Base-by-base conservation (phyloP, 92 coral and sea anemone genomes). In the Umimayanthus kanabou region DNA sequence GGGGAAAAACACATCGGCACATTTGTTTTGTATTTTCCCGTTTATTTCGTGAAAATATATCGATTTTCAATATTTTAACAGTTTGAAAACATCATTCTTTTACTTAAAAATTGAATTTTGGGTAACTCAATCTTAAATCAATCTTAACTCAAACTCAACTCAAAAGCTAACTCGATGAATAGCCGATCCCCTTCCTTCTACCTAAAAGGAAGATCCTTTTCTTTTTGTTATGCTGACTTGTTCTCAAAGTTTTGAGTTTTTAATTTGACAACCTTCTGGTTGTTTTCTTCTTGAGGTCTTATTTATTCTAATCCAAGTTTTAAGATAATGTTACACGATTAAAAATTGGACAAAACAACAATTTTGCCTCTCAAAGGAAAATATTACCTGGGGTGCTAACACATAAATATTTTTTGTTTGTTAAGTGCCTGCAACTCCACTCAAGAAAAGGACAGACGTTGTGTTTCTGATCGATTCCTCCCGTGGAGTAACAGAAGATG, bases 401-500 rank as follows among this genome's bases (percentile, higher is more conserved):
- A 39, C 28, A 22, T 11, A 43, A 80, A 16, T 64, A 25, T 30
- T 4, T 37, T 37, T 28, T 61, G 61, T 58, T 22, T 18, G 8
- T 6, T 20, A 16, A 80, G 85, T 80, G 18, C 85, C 85, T 80
- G 71, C 85, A 57, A 61, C 49, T 65, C 85, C 85, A 61, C 85
- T 80, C 18, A 61, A 85, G 20, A 43, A 28, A n/a, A 50, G 90
- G 16, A 93, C 97, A 42, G 96, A 94, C 86, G 81, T 94, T 23
- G 93, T 94, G 1, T 90, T 94, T 70, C 58, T 90, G 15, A 81
- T 94, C 89, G 96, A 94, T 84, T 92, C 96, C 39, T 94, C 96
- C 8, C 55, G 82, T 37, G 88, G 85, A 5, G 96, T 94, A 66
- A 58, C 90, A 11, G 85, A 67, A 29, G 47, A 49, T 30, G 89